phyloP scores from a whole-genome alignment of 2,113 vertebrate species.

The Calypte anna region DNA sequence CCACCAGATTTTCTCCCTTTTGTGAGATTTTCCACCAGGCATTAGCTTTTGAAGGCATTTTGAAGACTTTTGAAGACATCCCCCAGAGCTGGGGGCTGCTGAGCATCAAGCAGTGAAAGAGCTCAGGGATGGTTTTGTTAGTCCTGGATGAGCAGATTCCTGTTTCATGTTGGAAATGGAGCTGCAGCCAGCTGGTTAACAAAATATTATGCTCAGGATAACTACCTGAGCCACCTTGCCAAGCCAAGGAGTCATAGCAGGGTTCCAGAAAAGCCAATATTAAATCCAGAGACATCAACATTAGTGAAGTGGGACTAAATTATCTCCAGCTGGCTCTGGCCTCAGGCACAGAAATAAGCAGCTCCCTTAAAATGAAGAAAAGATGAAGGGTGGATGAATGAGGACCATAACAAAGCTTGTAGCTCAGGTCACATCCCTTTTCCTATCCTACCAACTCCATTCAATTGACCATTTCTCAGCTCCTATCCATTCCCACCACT shows the following conservation, averaged over 20 bases:
- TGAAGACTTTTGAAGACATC: neutral
- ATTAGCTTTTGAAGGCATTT: neutral
- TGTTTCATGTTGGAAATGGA: slow-evolving; percentile 35
- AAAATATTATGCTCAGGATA: slow-evolving; percentile 62
- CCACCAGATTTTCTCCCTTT: neutral
- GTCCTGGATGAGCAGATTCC: slow-evolving; percentile 29
- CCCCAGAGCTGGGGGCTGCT: neutral
- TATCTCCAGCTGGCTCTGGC: slow-evolving; percentile 47
- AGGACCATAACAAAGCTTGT: slow-evolving; percentile 12
- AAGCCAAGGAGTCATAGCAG: slow-evolving; percentile 32
- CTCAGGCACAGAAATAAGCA: slow-evolving; percentile 12
- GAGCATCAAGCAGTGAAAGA: neutral
- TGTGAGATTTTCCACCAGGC: slow-evolving; percentile 20
- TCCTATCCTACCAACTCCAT: neutral
- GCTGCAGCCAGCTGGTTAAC: slow-evolving; percentile 15
- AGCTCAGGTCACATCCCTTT: neutral
- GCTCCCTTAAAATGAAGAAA: slow-evolving; percentile 26
- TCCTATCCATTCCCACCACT: neutral
- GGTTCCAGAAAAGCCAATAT: slow-evolving; percentile 58
- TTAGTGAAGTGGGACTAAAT: slow-evolving; percentile 56
- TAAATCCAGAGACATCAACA: slow-evolving; percentile 65
- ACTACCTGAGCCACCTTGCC: slow-evolving; percentile 30
- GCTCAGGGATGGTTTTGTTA: slow-evolving; percentile 32
- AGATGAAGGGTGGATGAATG: neutral
- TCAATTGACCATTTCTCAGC: neutral